Conservation (phyloP, 2,888 invertebrate species). For the Drosophila bunnanda region DNA sequence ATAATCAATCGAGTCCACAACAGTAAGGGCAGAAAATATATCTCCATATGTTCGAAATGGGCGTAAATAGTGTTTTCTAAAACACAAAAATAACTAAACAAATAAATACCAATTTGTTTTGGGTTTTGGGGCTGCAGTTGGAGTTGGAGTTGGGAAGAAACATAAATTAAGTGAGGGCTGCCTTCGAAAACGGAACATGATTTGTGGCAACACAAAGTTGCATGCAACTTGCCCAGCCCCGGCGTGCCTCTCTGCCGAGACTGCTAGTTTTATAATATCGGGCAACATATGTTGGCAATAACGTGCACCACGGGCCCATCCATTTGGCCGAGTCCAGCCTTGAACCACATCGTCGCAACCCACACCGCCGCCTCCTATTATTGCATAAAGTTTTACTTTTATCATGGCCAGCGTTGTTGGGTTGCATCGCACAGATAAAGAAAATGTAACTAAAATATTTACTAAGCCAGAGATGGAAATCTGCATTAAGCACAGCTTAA, state of each 20-base stretch:
- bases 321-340: slow-evolving; percentile 17
- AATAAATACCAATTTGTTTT: slow-evolving; percentile 33
- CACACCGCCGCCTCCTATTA: slow-evolving; percentile 51
- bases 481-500: not conserved
- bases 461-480: not conserved
- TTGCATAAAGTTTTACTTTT: slow-evolving; percentile 74
- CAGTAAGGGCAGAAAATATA: not conserved
- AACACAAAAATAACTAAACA: slow-evolving; percentile 23
- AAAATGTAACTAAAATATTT: not conserved
- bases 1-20: slow-evolving; percentile 18
- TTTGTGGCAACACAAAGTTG: slow-evolving; percentile 49
- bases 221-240: slow-evolving; percentile 43
- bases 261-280: slow-evolving; percentile 61
- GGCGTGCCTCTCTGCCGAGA: not conserved
- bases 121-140: not conserved
- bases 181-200: slow-evolving; percentile 30
- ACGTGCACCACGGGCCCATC: slow-evolving; percentile 54
- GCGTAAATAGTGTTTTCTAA: not conserved
- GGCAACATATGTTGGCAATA: slow-evolving; percentile 74
- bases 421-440: slow-evolving; percentile 8
- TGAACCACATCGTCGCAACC: slow-evolving; percentile 21
- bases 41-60: not conserved
- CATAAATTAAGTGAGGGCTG: slow-evolving; percentile 43
- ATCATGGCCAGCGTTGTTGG: slow-evolving; percentile 41
- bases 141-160: not conserved